Conservation (phyloP, 2,797 vertebrate species). For the Carapus acus region DNA sequence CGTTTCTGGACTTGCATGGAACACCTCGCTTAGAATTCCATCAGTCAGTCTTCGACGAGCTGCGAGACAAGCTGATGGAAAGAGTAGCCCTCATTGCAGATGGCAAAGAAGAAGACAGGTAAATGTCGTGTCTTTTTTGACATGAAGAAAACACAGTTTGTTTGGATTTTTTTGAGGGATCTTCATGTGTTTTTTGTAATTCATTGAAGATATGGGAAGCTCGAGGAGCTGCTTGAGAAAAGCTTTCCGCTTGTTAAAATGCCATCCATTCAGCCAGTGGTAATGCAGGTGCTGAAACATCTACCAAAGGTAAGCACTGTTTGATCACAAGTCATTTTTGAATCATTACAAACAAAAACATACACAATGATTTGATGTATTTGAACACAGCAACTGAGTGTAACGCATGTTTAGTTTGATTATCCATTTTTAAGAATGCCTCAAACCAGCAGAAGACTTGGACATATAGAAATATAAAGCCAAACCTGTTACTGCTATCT, state of each 20-base stretch:
- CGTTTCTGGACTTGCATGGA: constrained; percentile 94
- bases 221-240: constrained; percentile 95
- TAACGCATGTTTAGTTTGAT: too few species aligned
- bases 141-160: too few species aligned
- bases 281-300: constrained; percentile 98
- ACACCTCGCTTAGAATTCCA: constrained; percentile 97
- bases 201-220: constrained; percentile 81
- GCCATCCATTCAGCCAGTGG: constrained; percentile 94
- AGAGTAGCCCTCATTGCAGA: constrained; percentile 89
- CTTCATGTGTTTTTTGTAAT: background rate
- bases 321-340: background rate
- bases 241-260: constrained; percentile 97
- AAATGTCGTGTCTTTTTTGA: background rate
- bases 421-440: too few species aligned
- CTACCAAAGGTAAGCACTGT: constrained; percentile 81
- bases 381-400: too few species aligned
- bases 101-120: constrained; percentile 91
- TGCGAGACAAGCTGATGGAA: constrained; percentile 93
- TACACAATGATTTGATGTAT: too few species aligned
- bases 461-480: background rate
- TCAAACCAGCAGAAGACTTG: too few species aligned
- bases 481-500: background rate
- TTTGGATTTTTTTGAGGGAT: too few species aligned
- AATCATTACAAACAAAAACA: too few species aligned
- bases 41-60: constrained; percentile 96